Evolutionary conservation across 2,113 vertebrate genomes (phyloP), one percentile per base, ranked within the genome.

Genomic region (Oreotrochilus melanogaster): DNA sequence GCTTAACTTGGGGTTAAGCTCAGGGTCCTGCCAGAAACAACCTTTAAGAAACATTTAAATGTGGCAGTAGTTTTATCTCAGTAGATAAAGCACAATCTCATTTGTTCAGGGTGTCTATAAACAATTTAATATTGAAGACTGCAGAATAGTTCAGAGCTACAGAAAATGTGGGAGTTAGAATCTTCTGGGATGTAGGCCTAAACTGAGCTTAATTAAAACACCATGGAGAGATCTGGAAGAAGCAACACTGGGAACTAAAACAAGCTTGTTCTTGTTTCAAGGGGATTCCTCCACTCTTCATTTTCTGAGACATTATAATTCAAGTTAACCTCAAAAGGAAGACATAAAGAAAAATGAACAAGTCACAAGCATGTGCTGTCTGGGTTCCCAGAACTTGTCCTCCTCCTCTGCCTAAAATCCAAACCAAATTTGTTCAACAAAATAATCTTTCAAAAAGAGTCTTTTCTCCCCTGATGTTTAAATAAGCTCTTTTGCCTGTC

Each of bases 301-400:
- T 79, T 78, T 96, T 94, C 74, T 69, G 57, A 82, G 78, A 66
- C 53, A 33, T 57, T 87, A 43, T 87, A 95, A 91, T 95, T 89
- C 83, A 93, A 91, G 76, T 67, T 87, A 93, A 81, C 45, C 71
- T 89, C 61, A 85, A 88, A 96, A 88, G 62, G 33, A 76, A 89
- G 71, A 64, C 37, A 78, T 28, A 48, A 71, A 69, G 27, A 88
- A 92, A 64, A 45, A 88, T 75, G 57, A 86, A 67, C 71, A 88
- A 79, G n/a, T 65, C 86, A 73, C 51, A 93, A 86, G 72, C 56
- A 64, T 78, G 24, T 69, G 80, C 35, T 92, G 65, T 91, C 80
- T 94, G 56, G 28, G n/a, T 85, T 96, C 64, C 53, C 54, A 96
- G 83, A 94, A 88, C 21, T 85, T 60, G 23, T 91, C 86, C 58